phyloP scores from a whole-genome alignment of 1,140 invertebrate genomes.

The Schlechtendalia chinensis region DNA sequence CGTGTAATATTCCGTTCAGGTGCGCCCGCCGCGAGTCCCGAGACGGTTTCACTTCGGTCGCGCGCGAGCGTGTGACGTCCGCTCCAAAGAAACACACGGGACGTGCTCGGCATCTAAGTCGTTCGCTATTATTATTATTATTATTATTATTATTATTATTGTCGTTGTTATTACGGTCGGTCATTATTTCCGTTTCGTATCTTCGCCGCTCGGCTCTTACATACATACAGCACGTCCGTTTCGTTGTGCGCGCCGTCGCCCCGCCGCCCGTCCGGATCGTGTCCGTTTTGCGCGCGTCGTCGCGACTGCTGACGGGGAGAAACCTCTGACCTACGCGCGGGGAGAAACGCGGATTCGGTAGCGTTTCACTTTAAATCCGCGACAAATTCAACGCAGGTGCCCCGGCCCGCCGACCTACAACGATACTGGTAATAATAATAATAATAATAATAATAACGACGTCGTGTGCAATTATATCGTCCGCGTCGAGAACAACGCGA shows the following conservation, averaged over 20 bases:
- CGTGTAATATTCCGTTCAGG: constrained; percentile 13
- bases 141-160: constrained; percentile 2
- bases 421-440: not conserved
- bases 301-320: too few relatives aligned
- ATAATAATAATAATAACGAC: not conserved
- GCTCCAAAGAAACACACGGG: not conserved
- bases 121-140: not conserved
- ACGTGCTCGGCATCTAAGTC: constrained; percentile 18
- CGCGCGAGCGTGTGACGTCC: not conserved
- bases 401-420: not conserved
- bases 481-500: too few relatives aligned
- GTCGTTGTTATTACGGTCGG: not conserved
- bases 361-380: constrained; percentile 40
- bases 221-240: too few relatives aligned
- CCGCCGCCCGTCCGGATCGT: constrained; percentile 11
- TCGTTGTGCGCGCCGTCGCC: too few relatives aligned
- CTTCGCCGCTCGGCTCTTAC: not conserved
- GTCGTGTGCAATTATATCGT: too few relatives aligned
- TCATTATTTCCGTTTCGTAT: not conserved
- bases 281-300: constrained; percentile 7
- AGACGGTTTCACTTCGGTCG: constrained; percentile 9
- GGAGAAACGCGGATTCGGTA: constrained; percentile 36
- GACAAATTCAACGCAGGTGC: constrained; percentile 31
- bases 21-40: too few relatives aligned
- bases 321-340: not conserved